Evolutionary conservation across 1,140 invertebrate genomes (phyloP).

Genomic region (Leptopilina boulardi): DNA sequence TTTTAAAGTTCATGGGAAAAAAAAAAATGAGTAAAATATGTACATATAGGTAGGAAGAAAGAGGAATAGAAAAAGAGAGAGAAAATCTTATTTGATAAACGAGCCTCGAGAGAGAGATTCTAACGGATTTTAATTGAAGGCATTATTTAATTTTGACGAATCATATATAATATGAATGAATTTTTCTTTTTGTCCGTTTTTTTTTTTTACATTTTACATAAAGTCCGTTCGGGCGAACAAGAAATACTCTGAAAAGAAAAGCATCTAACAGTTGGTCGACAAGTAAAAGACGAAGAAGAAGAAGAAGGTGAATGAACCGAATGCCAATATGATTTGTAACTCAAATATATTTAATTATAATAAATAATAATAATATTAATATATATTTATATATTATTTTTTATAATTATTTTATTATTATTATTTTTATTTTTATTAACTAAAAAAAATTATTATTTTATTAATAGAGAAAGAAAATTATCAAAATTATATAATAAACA

Average conservation of each 20-base stretch:
- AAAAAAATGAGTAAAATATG: neutral
- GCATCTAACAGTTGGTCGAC: slow-evolving; percentile 28
- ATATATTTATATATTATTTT: too few species aligned
- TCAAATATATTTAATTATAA: too few species aligned
- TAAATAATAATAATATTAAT: too few species aligned
- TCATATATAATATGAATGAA: neutral
- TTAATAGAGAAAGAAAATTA: too few species aligned
- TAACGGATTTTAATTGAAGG: neutral
- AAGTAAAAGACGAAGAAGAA: neutral
- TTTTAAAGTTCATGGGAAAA: neutral
- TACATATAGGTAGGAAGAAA: neutral
- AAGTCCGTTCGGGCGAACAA: neutral
- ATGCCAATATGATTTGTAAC: slow-evolving; percentile 25
- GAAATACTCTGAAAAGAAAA: slow-evolving; percentile 2
- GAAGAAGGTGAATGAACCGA: slow-evolving; percentile 55
- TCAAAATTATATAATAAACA: too few species aligned
- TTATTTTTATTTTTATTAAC: too few species aligned
- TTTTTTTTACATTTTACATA: neutral
- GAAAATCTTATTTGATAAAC: neutral
- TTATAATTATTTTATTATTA: too few species aligned
- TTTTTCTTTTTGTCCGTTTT: neutral
- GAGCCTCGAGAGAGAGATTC: neutral
- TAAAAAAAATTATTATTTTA: too few species aligned
- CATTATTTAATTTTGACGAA: slow-evolving; percentile 2
- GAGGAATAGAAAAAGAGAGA: neutral